Base-by-base conservation (phyloP, 2,888 invertebrate species). In the Drosophila mettleri region DNA sequence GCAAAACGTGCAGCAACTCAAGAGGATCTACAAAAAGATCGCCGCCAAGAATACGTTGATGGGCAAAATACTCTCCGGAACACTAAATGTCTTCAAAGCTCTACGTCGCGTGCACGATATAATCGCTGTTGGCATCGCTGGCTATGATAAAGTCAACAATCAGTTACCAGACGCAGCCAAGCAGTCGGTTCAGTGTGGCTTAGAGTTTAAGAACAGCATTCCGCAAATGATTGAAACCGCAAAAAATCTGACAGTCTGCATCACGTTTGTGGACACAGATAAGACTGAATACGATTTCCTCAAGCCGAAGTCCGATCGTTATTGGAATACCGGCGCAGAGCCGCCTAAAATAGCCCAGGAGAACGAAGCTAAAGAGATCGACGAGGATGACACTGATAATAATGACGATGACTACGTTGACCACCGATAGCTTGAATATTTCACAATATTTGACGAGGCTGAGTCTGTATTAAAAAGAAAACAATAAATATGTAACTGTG, bases 11-110 rank as follows among this genome's bases (percentile, higher is more conserved):
- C 65, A 55, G 10, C 74, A 86, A 22, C 69, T 91, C 22, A 79
- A 89, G 0, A 70, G 58, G 2, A 78, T 91, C 43, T 91, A 91
- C 55, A 90, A 88, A 57, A 91, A 90, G 61, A 76, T 91, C 0
- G 76, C 80, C 2, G 69, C 66, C 18, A 90, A 90, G 34, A 65
- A 86, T 27, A 80, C 91, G 0, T 16, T 89, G 0, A 18, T 89
- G 54, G 91, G 91, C 5, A 91, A 89, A 61, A 77, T 91, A 5
- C 55, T 90, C 0, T 78, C 88, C 1, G 64, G 83, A 0, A 61
- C 88, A 0, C 38, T 90, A 48, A 91, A 89, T 55, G 59, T 85
- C 0, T 55, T 80, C 5, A 90, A 80, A 60, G 78, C 89, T 0
- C 54, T 74, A 8, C 80, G 75, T 0, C 84, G 76, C 1, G 70